phyloP scores from a whole-genome alignment of 1,140 invertebrate species.

The Pogonomyrmex barbatus region DNA sequence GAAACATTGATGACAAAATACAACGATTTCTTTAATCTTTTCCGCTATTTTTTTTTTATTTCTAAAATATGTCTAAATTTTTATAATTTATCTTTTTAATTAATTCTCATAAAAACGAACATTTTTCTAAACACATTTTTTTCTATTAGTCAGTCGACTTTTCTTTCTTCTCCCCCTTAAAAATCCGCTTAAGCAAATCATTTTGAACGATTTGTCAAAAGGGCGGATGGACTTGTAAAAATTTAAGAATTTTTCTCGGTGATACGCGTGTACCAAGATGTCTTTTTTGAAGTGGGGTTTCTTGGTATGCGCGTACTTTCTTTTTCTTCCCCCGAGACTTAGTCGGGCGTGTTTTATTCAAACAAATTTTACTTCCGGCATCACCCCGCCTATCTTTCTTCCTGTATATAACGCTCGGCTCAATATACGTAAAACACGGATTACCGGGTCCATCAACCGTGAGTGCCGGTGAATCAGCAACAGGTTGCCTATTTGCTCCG shows the following conservation, averaged over 20 bases:
- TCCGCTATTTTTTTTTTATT: not conserved
- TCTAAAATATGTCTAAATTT: not conserved
- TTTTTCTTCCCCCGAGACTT: not conserved
- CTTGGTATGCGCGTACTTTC: not conserved
- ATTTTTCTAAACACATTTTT: not conserved
- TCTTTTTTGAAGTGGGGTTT: not conserved
- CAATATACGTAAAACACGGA: constrained; percentile 15
- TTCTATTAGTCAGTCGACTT: not conserved
- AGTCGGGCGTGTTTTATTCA: constrained; percentile 3
- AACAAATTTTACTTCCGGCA: not conserved
- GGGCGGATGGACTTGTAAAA: not conserved
- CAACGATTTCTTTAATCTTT: not conserved
- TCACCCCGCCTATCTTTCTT: not conserved
- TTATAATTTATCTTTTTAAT: not conserved
- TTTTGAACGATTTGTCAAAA: not conserved
- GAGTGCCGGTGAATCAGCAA: constrained; percentile 33
- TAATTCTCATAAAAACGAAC: not conserved
- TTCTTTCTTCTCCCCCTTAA: no score
- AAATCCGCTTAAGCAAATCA: not conserved
- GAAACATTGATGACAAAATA: not conserved
- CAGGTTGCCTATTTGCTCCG: constrained; percentile 31
- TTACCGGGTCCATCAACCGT: constrained; percentile 2
- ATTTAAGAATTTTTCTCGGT: not conserved
- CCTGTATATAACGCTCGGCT: not conserved
- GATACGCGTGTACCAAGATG: not conserved